Percentiles rank a stretch among this genome's conserved stretches.
phyloP scores from a whole-genome alignment of 2,888 invertebrate species.

The Pecten maximus region DNA sequence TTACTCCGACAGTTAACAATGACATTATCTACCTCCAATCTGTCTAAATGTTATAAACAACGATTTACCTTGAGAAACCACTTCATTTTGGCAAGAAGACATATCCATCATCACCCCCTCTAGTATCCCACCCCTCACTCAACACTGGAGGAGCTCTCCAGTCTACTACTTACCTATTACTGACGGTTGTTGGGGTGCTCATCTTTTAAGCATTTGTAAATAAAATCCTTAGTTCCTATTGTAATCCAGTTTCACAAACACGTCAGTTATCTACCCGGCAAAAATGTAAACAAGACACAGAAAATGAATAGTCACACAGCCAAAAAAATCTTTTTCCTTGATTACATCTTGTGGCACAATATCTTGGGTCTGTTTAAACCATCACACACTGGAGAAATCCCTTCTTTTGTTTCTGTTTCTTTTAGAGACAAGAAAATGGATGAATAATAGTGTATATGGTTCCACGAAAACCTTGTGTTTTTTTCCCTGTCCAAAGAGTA shows the following conservation, averaged over 20 bases:
- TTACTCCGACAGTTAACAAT: not conserved
- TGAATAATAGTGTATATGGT: not conserved
- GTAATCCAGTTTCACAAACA: slow-evolving; percentile 30
- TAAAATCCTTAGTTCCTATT: not conserved
- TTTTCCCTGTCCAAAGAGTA: slow-evolving; percentile 1
- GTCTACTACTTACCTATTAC: not conserved
- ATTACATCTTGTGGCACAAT: slow-evolving; percentile 12
- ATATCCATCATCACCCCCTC: not conserved
- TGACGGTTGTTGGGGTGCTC: not conserved
- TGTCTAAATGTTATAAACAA: not conserved
- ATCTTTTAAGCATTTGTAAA: slow-evolving; percentile 24
- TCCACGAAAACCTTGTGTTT: slow-evolving; percentile 17
- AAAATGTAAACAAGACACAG: not conserved
- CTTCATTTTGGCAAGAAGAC: slow-evolving; percentile 15
- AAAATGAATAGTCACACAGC: not conserved
- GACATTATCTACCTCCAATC: slow-evolving; percentile 27
- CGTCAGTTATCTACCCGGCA: not conserved
- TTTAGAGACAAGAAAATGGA: not conserved
- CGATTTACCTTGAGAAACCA: not conserved
- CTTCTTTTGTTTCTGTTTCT: not conserved
- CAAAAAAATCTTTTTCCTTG: not conserved
- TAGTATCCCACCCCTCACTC: not conserved
- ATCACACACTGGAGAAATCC: not conserved
- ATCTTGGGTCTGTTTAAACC: not conserved
- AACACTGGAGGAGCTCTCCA: not conserved